Evolutionary conservation across 2,113 vertebrate genomes (phyloP), one percentile per base, ranked within the genome.

Genomic region (Himantopus leucocephalus): DNA sequence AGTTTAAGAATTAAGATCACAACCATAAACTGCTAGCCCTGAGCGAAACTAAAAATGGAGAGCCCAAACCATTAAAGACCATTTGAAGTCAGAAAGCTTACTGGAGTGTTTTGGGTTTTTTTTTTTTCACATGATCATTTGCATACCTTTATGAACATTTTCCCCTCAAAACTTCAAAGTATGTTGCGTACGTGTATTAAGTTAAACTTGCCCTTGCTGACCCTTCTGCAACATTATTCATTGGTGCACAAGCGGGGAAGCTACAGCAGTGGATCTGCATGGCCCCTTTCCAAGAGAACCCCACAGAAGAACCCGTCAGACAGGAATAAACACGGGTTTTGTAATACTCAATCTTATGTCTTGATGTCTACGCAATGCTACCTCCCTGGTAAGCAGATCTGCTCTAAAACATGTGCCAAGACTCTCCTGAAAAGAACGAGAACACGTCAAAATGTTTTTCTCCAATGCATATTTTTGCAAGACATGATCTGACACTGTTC

Each of bases 111-210:
- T 13, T 12, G 48, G 48, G 22, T 5, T 11, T 23, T 48, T 48
- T 47, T 15, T 6, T 14, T n/a, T 39, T 59, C 21, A 21, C 15
- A 18, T 4, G n/a, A 12, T 32, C 7, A 5, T 17, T n/a, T 45
- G 39, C 26, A 1, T 45, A 23, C 12, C 37, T 41, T 30, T 8
- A 58, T 8, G 18, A 37, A 20, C n/a, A 43, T n/a, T 39, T 70
- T n/a, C 39, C 45, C 50, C 35, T 62, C 41, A 52, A 12, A 6
- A 26, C 55, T 26, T 50, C 41, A 5, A 39, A 62, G 24, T 30
- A 15, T 1, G 5, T 16, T 47, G 20, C 13, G 6, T 3, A 4
- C 0, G 9, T 11, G 19, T 6, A 20, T 26, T 3, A 24, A 82
- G 43, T 24, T 56, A 19, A 67, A 20, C 62, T 34, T 34, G 41